Evolutionary conservation across 2,888 invertebrate species (phyloP).

Genomic region (Phyto melanocephala): DNA sequence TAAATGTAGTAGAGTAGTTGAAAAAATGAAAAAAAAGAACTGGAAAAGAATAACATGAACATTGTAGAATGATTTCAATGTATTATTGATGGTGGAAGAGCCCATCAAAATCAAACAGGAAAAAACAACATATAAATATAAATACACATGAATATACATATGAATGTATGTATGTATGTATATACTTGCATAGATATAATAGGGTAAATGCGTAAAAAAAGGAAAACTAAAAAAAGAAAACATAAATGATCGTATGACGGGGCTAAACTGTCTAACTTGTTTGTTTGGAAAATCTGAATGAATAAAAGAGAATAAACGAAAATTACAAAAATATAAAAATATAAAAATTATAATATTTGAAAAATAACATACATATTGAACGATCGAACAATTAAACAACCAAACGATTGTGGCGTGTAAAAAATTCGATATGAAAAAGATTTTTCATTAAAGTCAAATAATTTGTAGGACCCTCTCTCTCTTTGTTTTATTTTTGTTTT

Average conservation of each 20-base stretch:
- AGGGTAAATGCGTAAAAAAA: conserved; percentile 44
- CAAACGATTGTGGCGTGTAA: conserved; percentile 31
- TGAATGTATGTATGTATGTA: background rate
- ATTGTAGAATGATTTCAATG: conserved; percentile 3
- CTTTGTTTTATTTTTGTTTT: background rate
- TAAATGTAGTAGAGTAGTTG: background rate
- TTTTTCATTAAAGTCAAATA: conserved; percentile 52
- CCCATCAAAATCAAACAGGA: conserved; percentile 56
- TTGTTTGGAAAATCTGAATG: conserved; percentile 21
- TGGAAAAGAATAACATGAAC: conserved; percentile 5
- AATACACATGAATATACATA: background rate
- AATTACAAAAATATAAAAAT: conserved; percentile 20
- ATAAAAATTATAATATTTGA: too few species aligned
- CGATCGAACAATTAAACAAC: conserved; percentile 31
- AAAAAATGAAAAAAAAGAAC: conserved; percentile 11
- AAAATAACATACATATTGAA: conserved; percentile 11
- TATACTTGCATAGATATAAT: background rate
- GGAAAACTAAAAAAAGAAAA: background rate
- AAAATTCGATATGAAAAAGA: conserved; percentile 37
- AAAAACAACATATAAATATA: conserved; percentile 38
- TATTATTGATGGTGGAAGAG: conserved; percentile 57
- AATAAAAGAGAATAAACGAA: conserved; percentile 38
- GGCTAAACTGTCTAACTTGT: conserved; percentile 40
- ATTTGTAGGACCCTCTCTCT: conserved; percentile 31
- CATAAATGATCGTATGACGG: conserved; percentile 39